Conservation (phyloP, 1,140 invertebrate genomes). For the Copidosoma floridanum region DNA sequence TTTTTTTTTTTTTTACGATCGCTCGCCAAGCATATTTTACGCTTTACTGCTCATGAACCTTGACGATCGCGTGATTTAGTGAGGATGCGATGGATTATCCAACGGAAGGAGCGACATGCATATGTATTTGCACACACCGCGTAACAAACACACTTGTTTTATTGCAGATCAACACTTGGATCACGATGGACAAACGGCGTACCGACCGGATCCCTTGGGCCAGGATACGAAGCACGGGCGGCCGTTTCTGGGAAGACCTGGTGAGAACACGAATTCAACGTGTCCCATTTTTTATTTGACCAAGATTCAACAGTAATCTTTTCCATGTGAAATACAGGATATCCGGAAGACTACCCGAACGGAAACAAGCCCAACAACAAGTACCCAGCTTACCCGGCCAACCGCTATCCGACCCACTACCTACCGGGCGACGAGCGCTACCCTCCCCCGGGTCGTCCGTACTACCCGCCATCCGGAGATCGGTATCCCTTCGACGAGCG, state of each 20-base stretch:
- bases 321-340: too few relatives aligned
- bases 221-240: conserved; percentile 58
- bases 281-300: too few relatives aligned
- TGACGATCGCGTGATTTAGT: too few relatives aligned
- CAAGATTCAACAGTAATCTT: too few relatives aligned
- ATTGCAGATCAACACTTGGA: conserved; percentile 51
- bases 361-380: conserved; percentile 53
- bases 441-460: conserved; percentile 47
- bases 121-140: too few relatives aligned
- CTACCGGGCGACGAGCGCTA: conserved; percentile 42
- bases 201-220: conserved; percentile 58
- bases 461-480: conserved; percentile 31
- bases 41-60: too few relatives aligned
- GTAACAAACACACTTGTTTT: too few relatives aligned
- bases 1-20: too few relatives aligned
- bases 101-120: too few relatives aligned
- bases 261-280: conserved; percentile 30
- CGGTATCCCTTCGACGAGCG: conserved; percentile 42
- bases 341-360: conserved; percentile 43
- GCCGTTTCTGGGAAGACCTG: conserved; percentile 54
- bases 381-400: conserved; percentile 51
- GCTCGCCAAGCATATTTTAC: too few relatives aligned
- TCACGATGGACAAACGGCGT: conserved; percentile 40
- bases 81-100: too few relatives aligned
- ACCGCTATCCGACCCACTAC: conserved; percentile 45